phyloP scores from a whole-genome alignment of 2,888 invertebrate genomes.

The Carpatolechia fugitivella region DNA sequence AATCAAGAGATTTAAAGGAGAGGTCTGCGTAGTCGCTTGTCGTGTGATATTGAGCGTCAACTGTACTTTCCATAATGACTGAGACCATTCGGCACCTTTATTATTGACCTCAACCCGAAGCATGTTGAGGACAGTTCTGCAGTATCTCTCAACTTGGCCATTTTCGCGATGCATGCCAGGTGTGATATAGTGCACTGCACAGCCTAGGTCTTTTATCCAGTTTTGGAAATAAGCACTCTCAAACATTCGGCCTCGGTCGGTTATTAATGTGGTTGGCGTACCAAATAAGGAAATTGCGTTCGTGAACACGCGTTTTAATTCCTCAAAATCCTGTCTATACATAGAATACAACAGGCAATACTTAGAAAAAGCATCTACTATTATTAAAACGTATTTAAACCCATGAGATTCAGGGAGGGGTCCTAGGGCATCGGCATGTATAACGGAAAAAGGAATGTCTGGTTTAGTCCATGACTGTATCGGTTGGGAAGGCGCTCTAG shows the following conservation, averaged over 20 bases:
- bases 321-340: slow-evolving; percentile 5
- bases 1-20: slow-evolving; percentile 20
- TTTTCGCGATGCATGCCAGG: no score
- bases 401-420: slow-evolving; percentile 21
- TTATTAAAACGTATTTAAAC: slow-evolving; percentile 17
- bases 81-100: slow-evolving; percentile 13
- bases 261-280: neutral
- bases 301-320: neutral
- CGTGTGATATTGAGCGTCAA: slow-evolving; percentile 19
- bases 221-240: neutral
- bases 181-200: neutral
- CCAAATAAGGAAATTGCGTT: slow-evolving; percentile 7
- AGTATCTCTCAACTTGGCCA: neutral
- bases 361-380: no score
- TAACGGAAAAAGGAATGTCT: slow-evolving; percentile 2
- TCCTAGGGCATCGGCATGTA: no score
- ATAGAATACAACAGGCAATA: no score
- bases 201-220: neutral
- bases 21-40: slow-evolving; percentile 20
- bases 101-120: neutral
- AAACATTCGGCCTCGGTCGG: slow-evolving; percentile 4
- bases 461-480: slow-evolving; percentile 3
- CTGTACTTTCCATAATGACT: slow-evolving; percentile 20
- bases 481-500: neutral
- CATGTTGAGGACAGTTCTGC: neutral